Base-by-base conservation (phyloP, 2,113 vertebrate genomes). In the Actinemys pallida region DNA sequence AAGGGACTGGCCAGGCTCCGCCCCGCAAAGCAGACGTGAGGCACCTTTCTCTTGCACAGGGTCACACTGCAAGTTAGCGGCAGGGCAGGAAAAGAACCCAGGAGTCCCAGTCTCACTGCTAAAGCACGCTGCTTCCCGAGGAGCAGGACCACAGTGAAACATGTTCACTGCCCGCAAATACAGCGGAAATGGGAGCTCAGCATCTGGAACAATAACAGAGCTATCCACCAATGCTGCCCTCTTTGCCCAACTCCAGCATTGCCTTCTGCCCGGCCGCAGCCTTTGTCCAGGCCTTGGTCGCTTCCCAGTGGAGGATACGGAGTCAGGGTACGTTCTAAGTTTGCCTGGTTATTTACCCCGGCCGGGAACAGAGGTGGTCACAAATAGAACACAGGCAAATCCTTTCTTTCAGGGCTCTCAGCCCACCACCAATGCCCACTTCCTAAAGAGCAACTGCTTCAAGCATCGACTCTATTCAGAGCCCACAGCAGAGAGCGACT, bases 291-390 rank as follows among this genome's bases (percentile, higher is more conserved):
- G 16, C 62, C 62, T 14, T n/a, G 5, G 29, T 35, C 6, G 13
- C 59, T 31, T 62, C 14, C 27, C 0, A 0, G 53, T 2, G 27
- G 13, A 8, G 91, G 50, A 20, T 24, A 4, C 5, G 12, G 35
- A 20, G n/a, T 1, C 13, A 79, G 65, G n/a, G 9, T 22, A 35
- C 8, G 10, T 39, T 72, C 17, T 4, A 72, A n/a, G 19, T 72
- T 57, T 0, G 0, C 5, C 16, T 0, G 8, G 54, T 54, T 0
- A 0, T 65, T 1, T 2, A 62, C 88, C 62, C 95, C 92, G 88
- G 45, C 2, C 5, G 0, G 45, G 75, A 91, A 90, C 94, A 85
- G 89, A 1, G 0, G 42, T 42, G 2, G 84, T 85, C 9, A 17
- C 0, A 0, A 90, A 79, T 45, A 87, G 45, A 95, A 45, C 0